Conservation (phyloP, 2,888 invertebrate genomes). For the Drosophila koepferae region DNA sequence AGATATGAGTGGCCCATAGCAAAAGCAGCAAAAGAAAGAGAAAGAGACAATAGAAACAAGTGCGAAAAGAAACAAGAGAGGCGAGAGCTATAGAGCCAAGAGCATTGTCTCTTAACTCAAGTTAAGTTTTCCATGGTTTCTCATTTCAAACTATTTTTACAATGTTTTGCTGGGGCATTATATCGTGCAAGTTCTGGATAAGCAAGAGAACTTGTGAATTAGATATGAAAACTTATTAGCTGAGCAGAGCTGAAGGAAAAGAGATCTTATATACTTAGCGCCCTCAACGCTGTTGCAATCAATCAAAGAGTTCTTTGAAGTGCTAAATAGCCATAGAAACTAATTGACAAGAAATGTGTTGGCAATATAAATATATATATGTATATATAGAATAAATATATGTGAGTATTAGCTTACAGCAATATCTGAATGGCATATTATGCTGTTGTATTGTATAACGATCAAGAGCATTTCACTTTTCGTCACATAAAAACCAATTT, state of each 20-base stretch:
- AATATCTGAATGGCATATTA: not conserved
- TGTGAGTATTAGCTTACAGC: not conserved
- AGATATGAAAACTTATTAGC: no score
- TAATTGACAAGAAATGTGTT: not conserved
- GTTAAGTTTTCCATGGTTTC: not conserved
- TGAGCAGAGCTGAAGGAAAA: no score
- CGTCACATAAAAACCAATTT: not conserved
- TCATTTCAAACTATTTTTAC: no score
- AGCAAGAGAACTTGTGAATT: no score
- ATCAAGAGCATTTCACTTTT: not conserved
- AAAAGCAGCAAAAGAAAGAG: not conserved
- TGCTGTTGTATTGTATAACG: not conserved
- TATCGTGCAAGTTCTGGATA: no score
- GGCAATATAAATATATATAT: not conserved
- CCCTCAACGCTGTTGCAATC: no score
- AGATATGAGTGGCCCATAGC: constrained; percentile 6
- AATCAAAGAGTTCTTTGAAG: not conserved
- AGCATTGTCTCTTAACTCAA: not conserved
- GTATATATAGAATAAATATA: no score
- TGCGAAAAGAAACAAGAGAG: no score
- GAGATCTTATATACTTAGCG: no score
- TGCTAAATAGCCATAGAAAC: not conserved
- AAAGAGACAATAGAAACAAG: not conserved
- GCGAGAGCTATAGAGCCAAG: not conserved
- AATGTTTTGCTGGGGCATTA: no score